Conservation (phyloP, 1,140 invertebrate species). For the Psix sp. region DNA sequence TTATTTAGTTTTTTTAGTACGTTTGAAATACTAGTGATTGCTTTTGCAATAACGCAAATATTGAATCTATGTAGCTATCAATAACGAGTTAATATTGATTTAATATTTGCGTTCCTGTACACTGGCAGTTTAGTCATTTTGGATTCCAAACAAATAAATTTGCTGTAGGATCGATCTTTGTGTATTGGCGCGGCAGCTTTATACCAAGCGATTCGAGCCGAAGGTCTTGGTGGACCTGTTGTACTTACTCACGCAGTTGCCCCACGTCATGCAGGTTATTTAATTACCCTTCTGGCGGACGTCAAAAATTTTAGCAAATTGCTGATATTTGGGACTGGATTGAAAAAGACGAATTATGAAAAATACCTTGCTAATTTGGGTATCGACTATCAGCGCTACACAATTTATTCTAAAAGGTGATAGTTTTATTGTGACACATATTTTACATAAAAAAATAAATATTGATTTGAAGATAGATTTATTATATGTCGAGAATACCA, state of each 20-base stretch:
- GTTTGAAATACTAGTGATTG: slow-evolving; percentile 13
- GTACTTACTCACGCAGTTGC: slow-evolving; percentile 86
- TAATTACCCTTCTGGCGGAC: slow-evolving; percentile 82
- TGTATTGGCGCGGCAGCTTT: slow-evolving; percentile 85
- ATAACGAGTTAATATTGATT: too few relatives aligned
- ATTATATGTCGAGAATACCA: too few relatives aligned
- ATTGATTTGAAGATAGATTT: not conserved
- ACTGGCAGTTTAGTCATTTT: too few relatives aligned
- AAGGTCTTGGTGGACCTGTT: slow-evolving; percentile 83
- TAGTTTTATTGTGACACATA: not conserved
- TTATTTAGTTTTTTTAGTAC: slow-evolving; percentile 81
- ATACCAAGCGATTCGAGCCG: slow-evolving; percentile 80
- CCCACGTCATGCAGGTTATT: slow-evolving; percentile 84
- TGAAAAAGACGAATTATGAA: slow-evolving; percentile 70
- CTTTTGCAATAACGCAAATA: too few relatives aligned
- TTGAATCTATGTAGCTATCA: too few relatives aligned
- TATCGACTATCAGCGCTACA: slow-evolving; percentile 70
- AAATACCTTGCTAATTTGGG: slow-evolving; percentile 34
- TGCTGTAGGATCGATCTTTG: slow-evolving; percentile 83
- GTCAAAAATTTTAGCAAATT: slow-evolving; percentile 80
- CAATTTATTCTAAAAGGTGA: slow-evolving; percentile 69
- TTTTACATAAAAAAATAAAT: not conserved
- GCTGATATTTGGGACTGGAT: slow-evolving; percentile 79
- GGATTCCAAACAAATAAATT: too few relatives aligned
- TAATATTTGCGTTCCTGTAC: too few relatives aligned